Percentiles rank a stretch among this genome's conserved stretches.
These are phyloP conservation scores for Grallaria varia DNA, from an alignment of 2,113 vertebrate genomes.

Conservation along the genomic window DNA sequence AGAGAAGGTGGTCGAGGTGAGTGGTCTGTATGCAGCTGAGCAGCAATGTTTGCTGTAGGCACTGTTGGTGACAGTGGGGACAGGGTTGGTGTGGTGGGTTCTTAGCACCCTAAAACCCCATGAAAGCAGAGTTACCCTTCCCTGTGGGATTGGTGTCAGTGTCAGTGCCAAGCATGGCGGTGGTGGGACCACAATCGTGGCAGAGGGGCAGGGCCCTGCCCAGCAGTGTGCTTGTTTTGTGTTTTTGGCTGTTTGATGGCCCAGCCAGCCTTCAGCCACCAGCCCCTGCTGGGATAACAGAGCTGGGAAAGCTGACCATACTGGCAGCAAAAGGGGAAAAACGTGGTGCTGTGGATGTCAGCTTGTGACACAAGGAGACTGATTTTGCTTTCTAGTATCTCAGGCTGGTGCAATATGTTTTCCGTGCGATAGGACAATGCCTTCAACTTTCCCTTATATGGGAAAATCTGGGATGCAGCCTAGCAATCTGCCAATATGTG, in stretches of 20 bases:
- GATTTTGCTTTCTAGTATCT: constrained; percentile 26
- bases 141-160: accelerated
- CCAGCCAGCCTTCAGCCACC: background rate
- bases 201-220: accelerated
- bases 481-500: background rate
- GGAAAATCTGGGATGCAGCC: constrained; percentile 58
- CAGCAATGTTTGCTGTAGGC: accelerated
- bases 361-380: background rate
- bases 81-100: background rate
- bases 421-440: constrained; percentile 43
- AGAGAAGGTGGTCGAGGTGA: background rate
- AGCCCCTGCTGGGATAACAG: background rate
- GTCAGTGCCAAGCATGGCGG: background rate
- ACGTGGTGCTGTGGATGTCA: background rate
- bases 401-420: constrained; percentile 37
- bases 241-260: too few relatives aligned
- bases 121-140: background rate
- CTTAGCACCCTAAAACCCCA: background rate
- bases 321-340: background rate
- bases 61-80: accelerated
- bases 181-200: background rate
- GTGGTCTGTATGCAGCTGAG: accelerated
- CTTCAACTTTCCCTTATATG: constrained; percentile 61
- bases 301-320: background rate
- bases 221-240: accelerated